Conservation (phyloP, 2,113 vertebrate genomes). For the Brachyistius frenatus region DNA sequence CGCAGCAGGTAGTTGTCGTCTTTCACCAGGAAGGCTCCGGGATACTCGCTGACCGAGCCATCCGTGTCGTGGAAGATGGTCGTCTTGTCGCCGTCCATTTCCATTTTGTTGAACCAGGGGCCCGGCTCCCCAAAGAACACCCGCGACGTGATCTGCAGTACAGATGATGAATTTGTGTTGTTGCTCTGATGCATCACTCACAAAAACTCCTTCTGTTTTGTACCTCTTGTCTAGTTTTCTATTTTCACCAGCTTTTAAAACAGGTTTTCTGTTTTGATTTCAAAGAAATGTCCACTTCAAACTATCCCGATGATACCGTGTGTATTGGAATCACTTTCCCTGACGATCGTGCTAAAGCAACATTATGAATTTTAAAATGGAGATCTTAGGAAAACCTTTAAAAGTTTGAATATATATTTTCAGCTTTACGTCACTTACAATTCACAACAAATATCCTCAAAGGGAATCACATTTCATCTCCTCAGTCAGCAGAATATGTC, state of each 20-base stretch:
- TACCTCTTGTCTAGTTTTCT: neutral
- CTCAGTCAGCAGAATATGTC: no score
- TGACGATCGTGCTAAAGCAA: no score
- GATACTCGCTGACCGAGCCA: conserved; percentile 95
- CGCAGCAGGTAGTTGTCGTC: conserved; percentile 97
- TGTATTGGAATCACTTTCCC: neutral
- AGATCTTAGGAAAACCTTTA: no score
- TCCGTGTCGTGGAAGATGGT: conserved; percentile 95
- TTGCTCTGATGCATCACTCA: no score
- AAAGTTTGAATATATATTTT: no score
- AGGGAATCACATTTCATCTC: no score
- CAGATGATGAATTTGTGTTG: neutral
- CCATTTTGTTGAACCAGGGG: conserved; percentile 94
- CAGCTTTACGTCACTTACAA: no score
- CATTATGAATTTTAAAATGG: neutral
- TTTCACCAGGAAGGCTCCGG: conserved; percentile 94
- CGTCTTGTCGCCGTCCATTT: conserved; percentile 98
- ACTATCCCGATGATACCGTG: no score
- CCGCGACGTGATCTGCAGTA: conserved; percentile 90
- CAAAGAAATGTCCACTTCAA: no score
- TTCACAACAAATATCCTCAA: no score
- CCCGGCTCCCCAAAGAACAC: conserved; percentile 98
- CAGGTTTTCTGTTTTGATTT: no score
- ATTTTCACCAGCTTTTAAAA: no score
- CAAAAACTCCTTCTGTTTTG: neutral